phyloP scores from a whole-genome alignment of 2,797 vertebrate genomes.

The Distichodus sexfasciatus region DNA sequence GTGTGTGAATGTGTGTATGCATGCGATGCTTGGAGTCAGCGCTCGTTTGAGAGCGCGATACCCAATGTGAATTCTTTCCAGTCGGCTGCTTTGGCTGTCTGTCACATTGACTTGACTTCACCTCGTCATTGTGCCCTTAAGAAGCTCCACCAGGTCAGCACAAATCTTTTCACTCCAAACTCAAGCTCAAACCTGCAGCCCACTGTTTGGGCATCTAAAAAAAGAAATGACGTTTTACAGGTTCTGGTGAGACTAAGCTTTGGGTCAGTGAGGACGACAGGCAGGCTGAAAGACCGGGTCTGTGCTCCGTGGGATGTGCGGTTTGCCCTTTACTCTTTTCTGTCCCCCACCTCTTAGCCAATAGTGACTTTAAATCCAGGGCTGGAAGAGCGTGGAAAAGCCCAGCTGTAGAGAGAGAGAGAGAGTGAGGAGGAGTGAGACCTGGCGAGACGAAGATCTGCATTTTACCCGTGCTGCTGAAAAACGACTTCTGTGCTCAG shows the following conservation, averaged over 20 bases:
- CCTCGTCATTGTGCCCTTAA: slow-evolving; percentile 4
- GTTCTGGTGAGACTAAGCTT: slow-evolving; percentile 11
- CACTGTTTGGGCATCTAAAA: slow-evolving; percentile 2
- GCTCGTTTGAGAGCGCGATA: slow-evolving; percentile 15
- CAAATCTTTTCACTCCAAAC: slow-evolving; percentile 36
- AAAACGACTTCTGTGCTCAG: slow-evolving; percentile 33
- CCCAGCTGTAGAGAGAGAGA: slow-evolving; percentile 28
- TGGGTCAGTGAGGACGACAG: slow-evolving; percentile 30
- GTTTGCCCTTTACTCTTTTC: slow-evolving; percentile 27
- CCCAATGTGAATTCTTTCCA: slow-evolving; percentile 38
- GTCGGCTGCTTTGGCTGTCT: background rate
- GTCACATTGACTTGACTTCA: slow-evolving; percentile 25
- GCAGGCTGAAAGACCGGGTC: slow-evolving; percentile 37
- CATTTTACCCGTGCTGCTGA: slow-evolving; percentile 28
- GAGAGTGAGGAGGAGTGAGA: background rate
- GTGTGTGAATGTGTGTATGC: background rate
- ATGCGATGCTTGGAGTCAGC: background rate
- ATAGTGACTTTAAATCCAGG: slow-evolving; percentile 13
- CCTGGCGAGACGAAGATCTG: background rate
- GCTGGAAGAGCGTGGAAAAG: slow-evolving; percentile 36
- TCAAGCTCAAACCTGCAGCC: background rate
- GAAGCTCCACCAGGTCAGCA: slow-evolving; percentile 38
- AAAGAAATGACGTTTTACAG: slow-evolving; percentile 23
- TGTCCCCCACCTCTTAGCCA: background rate
- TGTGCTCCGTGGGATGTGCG: slow-evolving; percentile 27